Evolutionary conservation across 2,113 vertebrate genomes (phyloP).

Genomic region (Chascanopsetta lugubris): DNA sequence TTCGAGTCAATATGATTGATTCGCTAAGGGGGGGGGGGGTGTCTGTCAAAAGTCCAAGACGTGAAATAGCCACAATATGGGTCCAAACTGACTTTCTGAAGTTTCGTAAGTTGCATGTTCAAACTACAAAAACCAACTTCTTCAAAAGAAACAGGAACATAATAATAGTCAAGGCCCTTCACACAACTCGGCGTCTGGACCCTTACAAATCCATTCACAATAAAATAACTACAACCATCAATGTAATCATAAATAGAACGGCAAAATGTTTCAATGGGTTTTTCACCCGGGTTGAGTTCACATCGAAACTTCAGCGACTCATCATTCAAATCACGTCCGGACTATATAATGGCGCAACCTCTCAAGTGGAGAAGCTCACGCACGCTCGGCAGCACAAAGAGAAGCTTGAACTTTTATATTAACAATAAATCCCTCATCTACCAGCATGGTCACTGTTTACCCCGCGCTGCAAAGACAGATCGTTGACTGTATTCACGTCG

Average conservation of each 20-base stretch:
- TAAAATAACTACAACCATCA: neutral
- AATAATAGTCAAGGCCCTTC: too few species aligned
- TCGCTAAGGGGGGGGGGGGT: too few species aligned
- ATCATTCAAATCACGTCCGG: neutral
- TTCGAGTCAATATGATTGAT: too few species aligned
- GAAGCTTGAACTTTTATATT: neutral
- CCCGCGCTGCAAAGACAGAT: neutral
- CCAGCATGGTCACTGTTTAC: neutral
- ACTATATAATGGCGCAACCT: neutral
- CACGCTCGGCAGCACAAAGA: neutral
- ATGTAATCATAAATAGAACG: neutral
- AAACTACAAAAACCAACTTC: too few species aligned
- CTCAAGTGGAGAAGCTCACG: neutral
- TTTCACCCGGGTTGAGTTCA: neutral
- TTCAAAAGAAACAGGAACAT: too few species aligned
- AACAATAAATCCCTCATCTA: neutral
- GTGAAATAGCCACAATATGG: too few species aligned
- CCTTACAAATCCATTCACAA: neutral
- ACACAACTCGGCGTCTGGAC: too few species aligned
- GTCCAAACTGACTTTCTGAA: too few species aligned
- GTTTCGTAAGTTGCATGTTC: too few species aligned
- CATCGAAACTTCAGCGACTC: neutral
- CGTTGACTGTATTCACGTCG: too few species aligned
- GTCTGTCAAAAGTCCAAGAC: too few species aligned
- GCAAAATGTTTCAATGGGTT: neutral